phyloP scores from a whole-genome alignment of 2,888 invertebrate species.

The Agriopis marginaria region DNA sequence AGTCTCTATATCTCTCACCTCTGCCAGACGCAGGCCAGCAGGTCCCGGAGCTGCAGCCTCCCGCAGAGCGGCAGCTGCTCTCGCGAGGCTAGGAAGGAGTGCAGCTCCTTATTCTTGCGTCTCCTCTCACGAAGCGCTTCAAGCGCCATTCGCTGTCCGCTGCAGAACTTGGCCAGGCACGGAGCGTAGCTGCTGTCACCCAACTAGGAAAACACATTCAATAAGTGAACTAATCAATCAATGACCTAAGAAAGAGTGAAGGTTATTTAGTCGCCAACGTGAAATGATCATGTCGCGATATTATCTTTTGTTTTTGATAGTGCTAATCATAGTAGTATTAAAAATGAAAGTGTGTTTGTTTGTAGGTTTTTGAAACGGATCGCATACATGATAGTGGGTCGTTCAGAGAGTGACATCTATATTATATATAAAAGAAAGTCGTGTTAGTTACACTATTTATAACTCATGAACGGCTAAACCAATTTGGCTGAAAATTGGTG shows the following conservation, averaged over 20 bases:
- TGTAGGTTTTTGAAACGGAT: too few species aligned
- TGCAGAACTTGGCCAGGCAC: slow-evolving; percentile 93
- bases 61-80: slow-evolving; percentile 94
- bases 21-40: slow-evolving; percentile 86
- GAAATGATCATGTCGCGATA: too few species aligned
- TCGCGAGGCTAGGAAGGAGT: slow-evolving; percentile 90
- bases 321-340: too few species aligned
- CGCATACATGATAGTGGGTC: too few species aligned
- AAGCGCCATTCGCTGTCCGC: slow-evolving; percentile 94
- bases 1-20: slow-evolving; percentile 58
- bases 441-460: too few species aligned
- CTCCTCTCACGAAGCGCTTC: slow-evolving; percentile 92
- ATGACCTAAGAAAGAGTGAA: not conserved
- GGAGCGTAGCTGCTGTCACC: slow-evolving; percentile 92
- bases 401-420: too few species aligned
- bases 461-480: too few species aligned
- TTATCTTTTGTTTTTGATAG: too few species aligned
- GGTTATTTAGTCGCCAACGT: not conserved
- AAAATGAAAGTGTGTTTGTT: too few species aligned
- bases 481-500: too few species aligned
- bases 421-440: too few species aligned
- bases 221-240: not conserved
- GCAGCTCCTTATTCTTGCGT: slow-evolving; percentile 92
- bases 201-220: slow-evolving; percentile 69
- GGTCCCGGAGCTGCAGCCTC: slow-evolving; percentile 93